phyloP scores from a whole-genome alignment of 1,140 invertebrate species.

The Hypothenemus hampei region DNA sequence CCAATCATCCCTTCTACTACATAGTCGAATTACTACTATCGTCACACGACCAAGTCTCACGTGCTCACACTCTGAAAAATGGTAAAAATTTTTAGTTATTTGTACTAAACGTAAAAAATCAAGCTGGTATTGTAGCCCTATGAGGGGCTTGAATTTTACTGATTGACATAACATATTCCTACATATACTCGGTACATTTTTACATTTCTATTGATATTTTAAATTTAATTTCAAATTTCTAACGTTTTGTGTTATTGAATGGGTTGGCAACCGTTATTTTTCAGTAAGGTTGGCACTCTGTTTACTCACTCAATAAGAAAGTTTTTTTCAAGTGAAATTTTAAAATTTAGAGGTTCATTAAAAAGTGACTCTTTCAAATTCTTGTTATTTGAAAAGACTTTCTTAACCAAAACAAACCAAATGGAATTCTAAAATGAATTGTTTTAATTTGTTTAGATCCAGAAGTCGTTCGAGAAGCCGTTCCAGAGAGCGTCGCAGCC shows the following conservation, averaged over 20 bases:
- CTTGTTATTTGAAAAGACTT: background rate
- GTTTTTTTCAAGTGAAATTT: no score
- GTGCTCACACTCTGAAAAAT: slow-evolving; percentile 41
- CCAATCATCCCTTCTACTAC: slow-evolving; percentile 32
- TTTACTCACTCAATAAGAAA: background rate
- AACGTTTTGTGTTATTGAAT: background rate
- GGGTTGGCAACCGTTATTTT: background rate
- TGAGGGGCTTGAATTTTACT: background rate
- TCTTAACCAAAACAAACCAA: background rate
- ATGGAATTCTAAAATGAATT: background rate
- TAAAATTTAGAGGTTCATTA: no score
- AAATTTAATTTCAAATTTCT: no score
- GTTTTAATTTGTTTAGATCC: slow-evolving; percentile 39
- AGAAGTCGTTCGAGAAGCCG: slow-evolving; percentile 49
- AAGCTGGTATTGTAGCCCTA: background rate
- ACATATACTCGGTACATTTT: background rate
- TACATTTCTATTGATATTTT: no score
- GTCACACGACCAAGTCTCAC: slow-evolving; percentile 39
- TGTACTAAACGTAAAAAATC: slow-evolving; percentile 3
- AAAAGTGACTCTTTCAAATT: no score
- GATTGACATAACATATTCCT: background rate
- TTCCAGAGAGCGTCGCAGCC: slow-evolving; percentile 42
- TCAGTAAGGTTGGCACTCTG: background rate
- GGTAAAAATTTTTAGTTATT: slow-evolving; percentile 36
- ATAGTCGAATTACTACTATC: slow-evolving; percentile 39